These are phyloP conservation scores for Brachycybe producta DNA, from an alignment of 2,888 invertebrate genomes.

Conservation along the genomic window DNA sequence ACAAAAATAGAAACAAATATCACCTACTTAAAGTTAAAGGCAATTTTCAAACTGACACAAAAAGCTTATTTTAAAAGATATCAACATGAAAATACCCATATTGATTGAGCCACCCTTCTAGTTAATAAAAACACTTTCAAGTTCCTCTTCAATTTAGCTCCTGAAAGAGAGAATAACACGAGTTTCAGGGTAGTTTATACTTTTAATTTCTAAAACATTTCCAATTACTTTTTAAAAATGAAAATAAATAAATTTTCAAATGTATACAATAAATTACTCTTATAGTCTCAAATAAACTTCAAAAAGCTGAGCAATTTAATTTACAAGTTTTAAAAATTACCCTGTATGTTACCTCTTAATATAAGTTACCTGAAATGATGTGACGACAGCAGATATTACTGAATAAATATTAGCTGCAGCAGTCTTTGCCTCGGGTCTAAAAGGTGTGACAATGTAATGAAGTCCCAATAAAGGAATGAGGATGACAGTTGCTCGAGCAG, in stretches of 20 bases:
- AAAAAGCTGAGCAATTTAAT: background rate
- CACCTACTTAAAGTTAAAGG: no score
- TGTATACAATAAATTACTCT: background rate
- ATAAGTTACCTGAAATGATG: conserved; percentile 67
- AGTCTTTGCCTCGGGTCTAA: conserved; percentile 53
- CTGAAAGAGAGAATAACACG: no score
- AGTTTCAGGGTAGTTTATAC: no score
- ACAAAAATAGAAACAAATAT: no score
- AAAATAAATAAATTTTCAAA: background rate
- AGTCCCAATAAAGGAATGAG: conserved; percentile 81
- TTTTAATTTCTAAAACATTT: no score
- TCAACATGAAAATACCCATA: no score
- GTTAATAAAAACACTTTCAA: no score
- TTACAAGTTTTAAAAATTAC: background rate
- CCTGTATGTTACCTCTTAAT: no score
- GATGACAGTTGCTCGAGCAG: conserved; percentile 66
- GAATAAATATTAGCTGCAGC: conserved; percentile 48
- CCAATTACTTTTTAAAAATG: background rate
- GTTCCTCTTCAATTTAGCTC: no score
- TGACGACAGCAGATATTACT: conserved; percentile 68
- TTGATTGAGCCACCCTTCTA: no score
- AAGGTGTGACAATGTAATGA: conserved; percentile 77
- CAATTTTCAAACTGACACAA: no score
- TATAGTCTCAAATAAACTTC: conserved; percentile 27
- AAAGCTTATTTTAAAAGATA: no score